Conservation (phyloP, 2,113 vertebrate species). For the Eonycteris spelaea region DNA sequence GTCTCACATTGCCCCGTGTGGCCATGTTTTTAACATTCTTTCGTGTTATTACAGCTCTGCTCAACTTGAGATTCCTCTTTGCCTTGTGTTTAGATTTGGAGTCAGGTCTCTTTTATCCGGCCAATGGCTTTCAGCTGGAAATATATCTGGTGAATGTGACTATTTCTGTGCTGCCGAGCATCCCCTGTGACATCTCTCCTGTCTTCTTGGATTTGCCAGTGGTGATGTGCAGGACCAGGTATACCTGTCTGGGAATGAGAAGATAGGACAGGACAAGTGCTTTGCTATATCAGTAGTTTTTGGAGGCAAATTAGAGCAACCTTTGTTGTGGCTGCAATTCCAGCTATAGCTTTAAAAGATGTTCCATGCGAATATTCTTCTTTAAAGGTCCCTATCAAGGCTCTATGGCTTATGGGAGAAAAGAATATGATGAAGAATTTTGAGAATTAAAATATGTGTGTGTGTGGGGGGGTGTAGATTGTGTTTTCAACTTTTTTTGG, state of each 20-base stretch:
- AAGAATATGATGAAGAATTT: neutral
- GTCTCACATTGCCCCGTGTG: neutral
- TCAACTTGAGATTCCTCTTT: neutral
- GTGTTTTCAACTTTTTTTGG: neutral
- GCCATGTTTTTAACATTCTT: neutral
- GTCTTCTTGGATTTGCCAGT: constrained; percentile 48
- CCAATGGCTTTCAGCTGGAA: constrained; percentile 59
- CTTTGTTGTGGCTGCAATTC: neutral
- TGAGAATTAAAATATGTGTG: neutral
- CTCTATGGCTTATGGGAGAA: neutral
- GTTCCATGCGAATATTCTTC: neutral
- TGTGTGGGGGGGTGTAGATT: neutral
- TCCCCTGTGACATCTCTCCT: constrained; percentile 64
- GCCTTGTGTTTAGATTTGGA: constrained; percentile 35
- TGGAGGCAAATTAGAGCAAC: neutral
- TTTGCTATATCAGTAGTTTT: neutral
- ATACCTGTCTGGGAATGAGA: neutral
- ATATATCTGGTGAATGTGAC: constrained; percentile 55
- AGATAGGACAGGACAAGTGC: neutral
- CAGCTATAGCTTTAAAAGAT: neutral
- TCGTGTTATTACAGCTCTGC: neutral
- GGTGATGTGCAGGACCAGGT: constrained; percentile 72
- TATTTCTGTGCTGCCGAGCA: neutral
- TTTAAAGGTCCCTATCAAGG: neutral
- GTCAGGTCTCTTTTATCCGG: neutral